Conservation (phyloP, 1,140 invertebrate species). For the Drosophila nigromelanica region DNA sequence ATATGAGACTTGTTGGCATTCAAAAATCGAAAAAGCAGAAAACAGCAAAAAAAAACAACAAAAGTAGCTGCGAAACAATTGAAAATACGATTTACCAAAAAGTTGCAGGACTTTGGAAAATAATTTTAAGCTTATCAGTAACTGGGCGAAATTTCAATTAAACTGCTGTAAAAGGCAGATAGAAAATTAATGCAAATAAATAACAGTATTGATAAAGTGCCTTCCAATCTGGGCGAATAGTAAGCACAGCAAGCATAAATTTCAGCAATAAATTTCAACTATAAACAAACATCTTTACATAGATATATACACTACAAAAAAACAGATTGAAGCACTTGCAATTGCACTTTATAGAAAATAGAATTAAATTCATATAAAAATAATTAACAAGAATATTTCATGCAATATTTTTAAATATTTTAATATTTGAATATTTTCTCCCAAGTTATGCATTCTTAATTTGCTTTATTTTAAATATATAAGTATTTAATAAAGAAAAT, state of each 20-base stretch:
- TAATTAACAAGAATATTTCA: no score
- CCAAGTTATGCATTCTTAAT: no score
- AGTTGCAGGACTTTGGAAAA: not conserved
- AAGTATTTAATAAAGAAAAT: no score
- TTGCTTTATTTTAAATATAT: no score
- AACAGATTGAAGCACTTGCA: no score
- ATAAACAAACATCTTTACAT: not conserved
- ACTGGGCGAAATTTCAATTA: not conserved
- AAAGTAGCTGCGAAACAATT: not conserved
- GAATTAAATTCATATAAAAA: no score
- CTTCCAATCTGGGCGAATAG: constrained; percentile 1
- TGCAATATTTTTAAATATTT: no score
- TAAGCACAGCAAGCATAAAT: constrained; percentile 3
- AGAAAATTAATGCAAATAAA: constrained; percentile 11
- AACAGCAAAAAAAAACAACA: not conserved
- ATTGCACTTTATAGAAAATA: no score
- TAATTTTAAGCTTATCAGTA: not conserved
- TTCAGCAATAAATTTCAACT: not conserved
- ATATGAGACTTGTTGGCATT: not conserved
- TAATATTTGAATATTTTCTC: no score
- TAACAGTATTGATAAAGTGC: constrained; percentile 27
- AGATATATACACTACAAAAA: not conserved
- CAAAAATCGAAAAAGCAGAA: not conserved
- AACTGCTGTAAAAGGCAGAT: not conserved
- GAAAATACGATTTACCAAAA: not conserved